Evolutionary conservation across 2,888 invertebrate species (phyloP).

Genomic region (Drosophila anceps): DNA sequence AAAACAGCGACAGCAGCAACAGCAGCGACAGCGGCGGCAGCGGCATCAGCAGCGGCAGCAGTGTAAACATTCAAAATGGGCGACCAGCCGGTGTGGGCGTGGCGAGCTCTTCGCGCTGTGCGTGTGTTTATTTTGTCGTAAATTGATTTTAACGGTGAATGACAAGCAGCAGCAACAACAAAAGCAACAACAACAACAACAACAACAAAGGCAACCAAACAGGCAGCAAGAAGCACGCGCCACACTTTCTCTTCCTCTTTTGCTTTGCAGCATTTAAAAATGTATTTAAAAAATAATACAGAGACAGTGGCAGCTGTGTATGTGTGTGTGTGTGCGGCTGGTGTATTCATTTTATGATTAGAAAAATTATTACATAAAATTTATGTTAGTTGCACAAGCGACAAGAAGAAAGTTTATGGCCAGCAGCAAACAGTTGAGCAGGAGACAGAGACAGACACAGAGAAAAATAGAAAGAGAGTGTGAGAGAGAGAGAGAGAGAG

Average conservation of each 20-base stretch:
- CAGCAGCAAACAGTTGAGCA: background rate
- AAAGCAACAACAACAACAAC: slow-evolving; percentile 33
- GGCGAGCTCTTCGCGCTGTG: slow-evolving; percentile 42
- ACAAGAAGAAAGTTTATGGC: slow-evolving; percentile 52
- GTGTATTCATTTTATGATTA: slow-evolving; percentile 75
- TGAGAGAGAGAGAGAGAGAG: background rate
- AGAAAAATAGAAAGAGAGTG: background rate
- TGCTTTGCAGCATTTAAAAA: slow-evolving; percentile 68
- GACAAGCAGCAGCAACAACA: slow-evolving; percentile 66
- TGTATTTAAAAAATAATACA: slow-evolving; percentile 64
- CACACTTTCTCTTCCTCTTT: slow-evolving; percentile 15
- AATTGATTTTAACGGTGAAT: slow-evolving; percentile 80
- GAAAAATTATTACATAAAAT: slow-evolving; percentile 78
- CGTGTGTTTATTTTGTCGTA: slow-evolving; percentile 79
- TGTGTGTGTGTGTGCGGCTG: background rate
- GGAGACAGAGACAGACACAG: background rate
- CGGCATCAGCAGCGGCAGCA: slow-evolving; percentile 47
- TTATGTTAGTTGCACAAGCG: slow-evolving; percentile 71
- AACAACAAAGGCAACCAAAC: slow-evolving; percentile 10
- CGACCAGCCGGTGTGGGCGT: slow-evolving; percentile 16
- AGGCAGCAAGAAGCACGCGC: slow-evolving; percentile 52
- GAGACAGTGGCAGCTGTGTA: slow-evolving; percentile 12
- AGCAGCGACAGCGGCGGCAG: slow-evolving; percentile 54
- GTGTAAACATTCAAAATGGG: slow-evolving; percentile 63
- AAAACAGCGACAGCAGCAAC: slow-evolving; percentile 58